Conservation (phyloP, 2,888 invertebrate species). For the Brachyptera putata region DNA sequence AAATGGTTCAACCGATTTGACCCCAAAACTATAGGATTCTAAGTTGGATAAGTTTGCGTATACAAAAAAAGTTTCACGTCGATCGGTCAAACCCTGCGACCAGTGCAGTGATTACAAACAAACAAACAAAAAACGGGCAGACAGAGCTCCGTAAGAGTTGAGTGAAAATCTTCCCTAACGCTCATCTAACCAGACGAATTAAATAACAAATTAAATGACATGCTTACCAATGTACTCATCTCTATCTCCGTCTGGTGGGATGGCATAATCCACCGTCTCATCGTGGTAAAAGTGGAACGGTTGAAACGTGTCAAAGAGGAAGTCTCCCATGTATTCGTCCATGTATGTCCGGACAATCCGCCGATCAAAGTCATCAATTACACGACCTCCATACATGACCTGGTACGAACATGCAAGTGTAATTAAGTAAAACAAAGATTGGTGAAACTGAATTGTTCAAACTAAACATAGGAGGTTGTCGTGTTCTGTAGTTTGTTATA, state of each 20-base stretch:
- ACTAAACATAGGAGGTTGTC: neutral
- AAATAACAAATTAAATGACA: neutral
- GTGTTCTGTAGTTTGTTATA: too few species aligned
- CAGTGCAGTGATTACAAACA: too few species aligned
- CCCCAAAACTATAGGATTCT: too few species aligned
- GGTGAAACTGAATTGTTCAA: neutral
- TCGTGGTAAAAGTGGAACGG: constrained; percentile 86
- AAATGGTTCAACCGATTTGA: too few species aligned
- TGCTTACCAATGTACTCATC: constrained; percentile 66
- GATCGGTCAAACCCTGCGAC: too few species aligned
- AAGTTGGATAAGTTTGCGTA: too few species aligned
- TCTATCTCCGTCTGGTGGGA: constrained; percentile 64
- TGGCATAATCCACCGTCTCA: constrained; percentile 66
- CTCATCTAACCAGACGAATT: too few species aligned
- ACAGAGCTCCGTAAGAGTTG: too few species aligned
- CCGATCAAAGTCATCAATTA: constrained; percentile 87
- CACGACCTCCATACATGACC: constrained; percentile 93
- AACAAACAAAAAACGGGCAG: too few species aligned
- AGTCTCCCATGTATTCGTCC: constrained; percentile 94
- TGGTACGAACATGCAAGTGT: constrained; percentile 42
- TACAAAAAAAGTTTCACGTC: too few species aligned
- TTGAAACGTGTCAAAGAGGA: constrained; percentile 85
- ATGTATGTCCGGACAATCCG: constrained; percentile 83
- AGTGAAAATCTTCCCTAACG: too few species aligned
- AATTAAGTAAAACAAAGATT: too few species aligned